phyloP scores from a whole-genome alignment of 1,140 invertebrate genomes.

The Zaprionus nigranus region DNA sequence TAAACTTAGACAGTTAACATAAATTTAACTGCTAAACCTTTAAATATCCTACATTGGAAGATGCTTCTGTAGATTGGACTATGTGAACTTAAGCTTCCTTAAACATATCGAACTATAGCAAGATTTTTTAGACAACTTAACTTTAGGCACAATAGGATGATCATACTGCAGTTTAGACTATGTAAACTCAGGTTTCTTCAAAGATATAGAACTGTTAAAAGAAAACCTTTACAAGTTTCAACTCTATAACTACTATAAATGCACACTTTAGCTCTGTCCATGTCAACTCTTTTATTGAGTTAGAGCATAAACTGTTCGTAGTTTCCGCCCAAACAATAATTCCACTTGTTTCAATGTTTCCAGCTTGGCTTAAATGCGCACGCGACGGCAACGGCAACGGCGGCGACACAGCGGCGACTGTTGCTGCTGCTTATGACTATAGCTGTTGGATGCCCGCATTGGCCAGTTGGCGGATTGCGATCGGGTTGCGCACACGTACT shows the following conservation, averaged over 20 bases:
- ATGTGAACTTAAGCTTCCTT: too few relatives aligned
- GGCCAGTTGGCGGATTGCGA: slow-evolving; percentile 71
- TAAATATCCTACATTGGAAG: too few relatives aligned
- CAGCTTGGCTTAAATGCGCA: background rate
- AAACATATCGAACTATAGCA: too few relatives aligned
- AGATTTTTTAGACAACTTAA: too few relatives aligned
- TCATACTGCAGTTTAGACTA: too few relatives aligned
- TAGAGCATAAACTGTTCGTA: background rate
- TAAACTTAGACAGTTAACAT: too few relatives aligned
- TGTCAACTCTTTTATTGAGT: background rate
- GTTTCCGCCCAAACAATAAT: background rate
- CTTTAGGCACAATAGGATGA: too few relatives aligned
- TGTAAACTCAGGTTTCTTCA: too few relatives aligned
- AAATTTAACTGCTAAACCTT: too few relatives aligned
- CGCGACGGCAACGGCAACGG: background rate
- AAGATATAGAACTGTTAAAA: too few relatives aligned
- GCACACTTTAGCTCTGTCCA: background rate
- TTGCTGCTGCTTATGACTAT: slow-evolving; percentile 25
- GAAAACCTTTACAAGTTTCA: background rate
- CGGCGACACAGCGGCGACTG: background rate
- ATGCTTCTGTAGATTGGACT: too few relatives aligned
- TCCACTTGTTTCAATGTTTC: slow-evolving; percentile 1
- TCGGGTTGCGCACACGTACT: slow-evolving; percentile 68
- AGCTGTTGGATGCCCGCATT: slow-evolving; percentile 40
- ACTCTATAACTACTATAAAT: background rate